A percentile compares a stretch with the other conserved stretches of the same genome.
Conservation (phyloP, 2,797 vertebrate genomes). For the Botia almorhae region DNA sequence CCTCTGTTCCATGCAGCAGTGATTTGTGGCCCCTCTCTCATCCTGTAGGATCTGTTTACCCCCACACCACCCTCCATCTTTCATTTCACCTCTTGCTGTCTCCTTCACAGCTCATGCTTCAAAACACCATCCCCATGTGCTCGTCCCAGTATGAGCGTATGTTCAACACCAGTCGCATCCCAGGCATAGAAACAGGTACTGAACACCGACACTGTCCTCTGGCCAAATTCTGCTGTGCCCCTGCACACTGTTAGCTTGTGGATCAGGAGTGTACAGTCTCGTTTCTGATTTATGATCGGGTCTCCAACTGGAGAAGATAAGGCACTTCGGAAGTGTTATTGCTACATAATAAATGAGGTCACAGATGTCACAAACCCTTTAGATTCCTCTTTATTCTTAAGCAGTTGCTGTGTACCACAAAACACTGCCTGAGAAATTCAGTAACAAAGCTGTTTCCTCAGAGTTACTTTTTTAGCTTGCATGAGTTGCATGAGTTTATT, state of each 20-base stretch:
- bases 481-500: neutral
- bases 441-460: neutral
- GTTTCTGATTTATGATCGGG: neutral
- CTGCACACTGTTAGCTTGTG: neutral
- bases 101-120: constrained; percentile 87
- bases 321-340: neutral
- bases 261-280: neutral
- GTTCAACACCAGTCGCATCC: constrained; percentile 86
- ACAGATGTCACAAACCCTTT: neutral
- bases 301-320: neutral
- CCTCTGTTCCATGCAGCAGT: neutral
- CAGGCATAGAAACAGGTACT: constrained; percentile 86
- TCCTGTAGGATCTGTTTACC: neutral
- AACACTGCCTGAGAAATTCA: neutral
- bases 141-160: constrained; percentile 84
- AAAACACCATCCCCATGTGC: constrained; percentile 84
- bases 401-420: neutral
- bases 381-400: neutral
- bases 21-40: constrained; percentile 10
- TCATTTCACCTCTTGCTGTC: constrained; percentile 67
- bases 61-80: constrained; percentile 56
- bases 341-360: neutral
- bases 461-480: neutral
- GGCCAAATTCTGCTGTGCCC: neutral
- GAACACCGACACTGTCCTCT: constrained; percentile 15